Conservation (phyloP, 2,888 invertebrate genomes). For the Sarcophaga carnaria region DNA sequence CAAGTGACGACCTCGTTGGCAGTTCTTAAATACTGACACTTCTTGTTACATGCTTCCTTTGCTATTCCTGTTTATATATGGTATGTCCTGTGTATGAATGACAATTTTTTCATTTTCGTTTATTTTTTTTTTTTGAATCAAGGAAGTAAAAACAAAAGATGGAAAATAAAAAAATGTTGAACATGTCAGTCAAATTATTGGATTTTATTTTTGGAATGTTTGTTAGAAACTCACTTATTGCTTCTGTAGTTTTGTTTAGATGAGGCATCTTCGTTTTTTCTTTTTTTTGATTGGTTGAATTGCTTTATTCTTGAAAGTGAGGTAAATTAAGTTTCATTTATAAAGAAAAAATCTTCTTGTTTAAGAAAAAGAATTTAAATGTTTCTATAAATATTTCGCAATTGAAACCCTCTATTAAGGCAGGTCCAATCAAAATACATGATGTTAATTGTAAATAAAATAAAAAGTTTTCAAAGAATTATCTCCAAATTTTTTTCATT, state of each 20-base stretch:
- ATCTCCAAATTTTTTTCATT: no score
- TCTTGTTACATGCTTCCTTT: slow-evolving; percentile 35
- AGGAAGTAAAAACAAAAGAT: background rate
- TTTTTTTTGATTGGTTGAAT: background rate
- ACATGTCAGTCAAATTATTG: slow-evolving; percentile 77
- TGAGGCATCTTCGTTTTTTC: background rate
- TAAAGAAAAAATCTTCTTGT: background rate
- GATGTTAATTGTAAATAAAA: no score
- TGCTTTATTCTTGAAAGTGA: background rate
- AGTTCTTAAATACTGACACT: slow-evolving; percentile 66
- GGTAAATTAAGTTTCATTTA: slow-evolving; percentile 3
- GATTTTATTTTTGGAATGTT: slow-evolving; percentile 70
- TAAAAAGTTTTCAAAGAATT: no score
- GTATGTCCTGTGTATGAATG: background rate
- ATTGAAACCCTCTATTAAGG: no score
- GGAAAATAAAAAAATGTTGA: slow-evolving; percentile 51
- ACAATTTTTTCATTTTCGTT: background rate
- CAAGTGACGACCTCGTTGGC: slow-evolving; percentile 71
- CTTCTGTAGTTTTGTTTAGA: slow-evolving; percentile 37
- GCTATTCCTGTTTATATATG: slow-evolving; percentile 56
- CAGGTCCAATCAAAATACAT: no score
- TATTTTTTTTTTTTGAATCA: slow-evolving; percentile 47
- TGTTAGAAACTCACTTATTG: slow-evolving; percentile 70
- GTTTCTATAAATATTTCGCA: background rate
- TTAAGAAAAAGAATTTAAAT: background rate